These are phyloP conservation scores for Rhagonycha lutea DNA, from an alignment of 2,888 invertebrate genomes.

Conservation along the genomic window DNA sequence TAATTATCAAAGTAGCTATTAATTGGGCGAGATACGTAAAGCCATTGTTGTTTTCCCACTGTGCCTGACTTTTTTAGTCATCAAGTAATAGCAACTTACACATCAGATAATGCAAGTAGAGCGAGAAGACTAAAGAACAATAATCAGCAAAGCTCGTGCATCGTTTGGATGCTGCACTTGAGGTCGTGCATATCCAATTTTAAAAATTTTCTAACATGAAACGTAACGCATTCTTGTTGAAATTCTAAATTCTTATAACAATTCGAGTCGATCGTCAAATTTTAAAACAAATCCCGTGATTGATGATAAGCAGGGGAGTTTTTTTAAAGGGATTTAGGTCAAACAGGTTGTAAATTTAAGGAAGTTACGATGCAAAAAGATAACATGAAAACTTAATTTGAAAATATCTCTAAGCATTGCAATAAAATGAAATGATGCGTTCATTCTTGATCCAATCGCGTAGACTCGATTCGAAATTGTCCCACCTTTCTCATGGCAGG, in stretches of 20 bases:
- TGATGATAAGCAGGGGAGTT: not conserved
- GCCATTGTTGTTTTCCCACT: conserved; percentile 37
- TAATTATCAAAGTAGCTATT: conserved; percentile 33
- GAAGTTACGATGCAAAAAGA: conserved; percentile 5
- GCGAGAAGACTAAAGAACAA: conserved; percentile 34
- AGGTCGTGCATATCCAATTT: conserved; percentile 34
- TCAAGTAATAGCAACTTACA: conserved; percentile 32
- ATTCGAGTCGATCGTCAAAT: not conserved
- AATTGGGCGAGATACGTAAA: conserved; percentile 34
- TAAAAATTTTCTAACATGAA: conserved; percentile 8
- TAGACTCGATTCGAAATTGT: not conserved
- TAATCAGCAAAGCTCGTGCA: conserved; percentile 36
- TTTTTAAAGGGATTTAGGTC: not conserved
- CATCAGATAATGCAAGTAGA: conserved; percentile 35
- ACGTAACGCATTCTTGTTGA: conserved; percentile 26
- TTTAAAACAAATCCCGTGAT: not conserved
- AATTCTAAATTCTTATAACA: not conserved
- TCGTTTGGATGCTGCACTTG: conserved; percentile 28
- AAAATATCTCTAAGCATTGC: conserved; percentile 33
- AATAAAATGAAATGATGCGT: conserved; percentile 34
- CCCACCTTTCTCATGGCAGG: not conserved
- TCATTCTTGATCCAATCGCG: conserved; percentile 35
- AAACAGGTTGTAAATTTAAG: not conserved
- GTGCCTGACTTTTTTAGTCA: conserved; percentile 3
- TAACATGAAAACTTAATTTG: conserved; percentile 19